Base-by-base conservation (phyloP, 2,113 vertebrate species). In the Silurus asotus region DNA sequence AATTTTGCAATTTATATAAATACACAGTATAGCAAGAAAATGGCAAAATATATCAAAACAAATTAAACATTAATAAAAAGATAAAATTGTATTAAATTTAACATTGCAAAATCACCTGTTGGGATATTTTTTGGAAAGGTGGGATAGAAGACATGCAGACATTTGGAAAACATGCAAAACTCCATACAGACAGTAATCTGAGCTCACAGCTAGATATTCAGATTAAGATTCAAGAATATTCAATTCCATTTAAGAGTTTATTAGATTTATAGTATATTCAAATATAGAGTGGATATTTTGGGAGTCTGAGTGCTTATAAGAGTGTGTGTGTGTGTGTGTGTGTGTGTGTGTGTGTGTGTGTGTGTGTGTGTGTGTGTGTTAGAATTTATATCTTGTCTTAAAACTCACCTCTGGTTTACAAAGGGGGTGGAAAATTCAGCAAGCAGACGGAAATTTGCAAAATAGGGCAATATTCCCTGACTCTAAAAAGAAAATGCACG, bases 401-500 rank as follows among this genome's bases (percentile, higher is more conserved):
- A 37, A 11, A 83, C 88, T 90, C 81, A 92, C 93, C 93, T 90
- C 82, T 93, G 92, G 82, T 91, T 94, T 59, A 94, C 93, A 15
- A 93, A 95, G 0, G 93, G 93, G 0, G 92, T 92, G 61, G 91
- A 93, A 37, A 94, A 92, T 80, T 94, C 91, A 2, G 92, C 93
- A 20, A 95, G 86, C 82, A 93, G 87, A 4, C 91, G 92, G 83
- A 93, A 94, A 84, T 94, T 94, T 64, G 90, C 87, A 69, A 93
- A 93, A 84, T 93, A 92, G 6, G 91, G 90, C 69, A 93, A 88
- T 45, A 91, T 88, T 1, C 91, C 89, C 8, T 87, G 91, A 59
- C 86, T 91, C 93, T 92, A 81, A 14, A 67, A 87, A 8, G 64
- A 14, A 37, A 37, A 37, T 37, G 37, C 37, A 2, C 37, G 3